phyloP scores from a whole-genome alignment of 2,797 vertebrate species.

The Peromyscus melanophrys region DNA sequence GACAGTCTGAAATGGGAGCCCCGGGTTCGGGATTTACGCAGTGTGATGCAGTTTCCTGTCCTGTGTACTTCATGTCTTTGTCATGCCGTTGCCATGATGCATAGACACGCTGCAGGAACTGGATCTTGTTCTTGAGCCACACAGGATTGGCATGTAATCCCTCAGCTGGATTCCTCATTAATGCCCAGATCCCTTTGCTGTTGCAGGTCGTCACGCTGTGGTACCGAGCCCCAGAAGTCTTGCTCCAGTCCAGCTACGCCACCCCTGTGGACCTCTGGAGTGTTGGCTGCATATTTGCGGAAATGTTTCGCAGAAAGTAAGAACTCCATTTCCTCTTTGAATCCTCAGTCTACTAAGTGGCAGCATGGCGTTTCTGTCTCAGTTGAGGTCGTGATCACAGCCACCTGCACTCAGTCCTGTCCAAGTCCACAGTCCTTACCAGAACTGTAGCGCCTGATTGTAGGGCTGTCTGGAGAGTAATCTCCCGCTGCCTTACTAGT shows the following conservation, averaged over 20 bases:
- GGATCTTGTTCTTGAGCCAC: not conserved
- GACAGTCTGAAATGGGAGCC: not conserved
- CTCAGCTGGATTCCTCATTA: not conserved
- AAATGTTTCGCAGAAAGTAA: conserved; percentile 97
- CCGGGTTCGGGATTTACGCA: not conserved
- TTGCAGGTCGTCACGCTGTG: conserved; percentile 96
- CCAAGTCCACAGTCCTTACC: not conserved
- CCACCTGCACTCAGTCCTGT: not conserved
- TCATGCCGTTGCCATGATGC: not conserved
- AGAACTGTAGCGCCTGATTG: not conserved
- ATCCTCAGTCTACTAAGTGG: not conserved
- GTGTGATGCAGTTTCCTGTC: conserved; percentile 46
- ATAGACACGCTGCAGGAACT: not conserved
- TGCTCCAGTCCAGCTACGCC: conserved; percentile 96
- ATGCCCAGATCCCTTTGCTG: conserved; percentile 68
- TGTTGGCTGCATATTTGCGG: conserved; percentile 96
- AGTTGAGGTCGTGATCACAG: not conserved
- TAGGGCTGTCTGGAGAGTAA: not conserved
- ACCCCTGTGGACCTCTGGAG: conserved; percentile 97
- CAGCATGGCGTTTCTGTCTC: not conserved
- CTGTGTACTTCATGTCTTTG: not conserved
- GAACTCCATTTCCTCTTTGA: conserved; percentile 75
- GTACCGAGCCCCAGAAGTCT: conserved; percentile 96
- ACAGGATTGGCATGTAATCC: not conserved
- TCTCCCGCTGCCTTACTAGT: not conserved